phyloP scores from a whole-genome alignment of 2,888 invertebrate species.

The Euzophera pinguis region DNA sequence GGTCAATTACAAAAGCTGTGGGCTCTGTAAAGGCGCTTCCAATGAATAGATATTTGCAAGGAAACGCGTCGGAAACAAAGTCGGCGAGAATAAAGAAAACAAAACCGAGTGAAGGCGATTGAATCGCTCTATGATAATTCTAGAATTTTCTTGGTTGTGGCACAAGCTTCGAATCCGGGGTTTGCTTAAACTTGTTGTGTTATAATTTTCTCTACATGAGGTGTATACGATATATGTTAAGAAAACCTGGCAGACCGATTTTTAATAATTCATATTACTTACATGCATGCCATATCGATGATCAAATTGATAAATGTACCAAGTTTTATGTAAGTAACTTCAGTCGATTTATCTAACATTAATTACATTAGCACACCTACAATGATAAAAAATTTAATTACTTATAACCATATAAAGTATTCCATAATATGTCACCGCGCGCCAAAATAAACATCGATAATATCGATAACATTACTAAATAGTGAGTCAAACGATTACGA shows the following conservation, averaged over 20 bases:
- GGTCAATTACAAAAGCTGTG: conserved; percentile 26
- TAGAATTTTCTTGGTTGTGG: no score
- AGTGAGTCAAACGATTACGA: conserved; percentile 41
- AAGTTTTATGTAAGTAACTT: background rate
- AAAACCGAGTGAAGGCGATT: conserved; percentile 26
- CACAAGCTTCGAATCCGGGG: no score
- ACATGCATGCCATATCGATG: no score
- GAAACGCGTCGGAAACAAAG: conserved; percentile 51
- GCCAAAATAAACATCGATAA: conserved; percentile 52
- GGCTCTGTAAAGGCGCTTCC: conserved; percentile 34
- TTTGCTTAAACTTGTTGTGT: no score
- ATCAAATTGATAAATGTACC: no score
- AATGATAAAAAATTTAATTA: conserved; percentile 14
- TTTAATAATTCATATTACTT: no score
- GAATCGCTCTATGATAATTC: background rate
- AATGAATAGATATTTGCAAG: conserved; percentile 45
- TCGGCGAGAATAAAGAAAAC: conserved; percentile 33
- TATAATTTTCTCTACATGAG: no score
- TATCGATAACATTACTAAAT: conserved; percentile 53
- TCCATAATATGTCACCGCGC: conserved; percentile 23
- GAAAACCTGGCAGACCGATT: no score
- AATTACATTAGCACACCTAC: background rate
- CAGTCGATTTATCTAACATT: background rate
- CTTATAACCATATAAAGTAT: conserved; percentile 17
- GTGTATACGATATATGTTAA: no score